Evolutionary conservation across 2,888 invertebrate genomes (phyloP).

Genomic region (Ophioninae sp.): DNA sequence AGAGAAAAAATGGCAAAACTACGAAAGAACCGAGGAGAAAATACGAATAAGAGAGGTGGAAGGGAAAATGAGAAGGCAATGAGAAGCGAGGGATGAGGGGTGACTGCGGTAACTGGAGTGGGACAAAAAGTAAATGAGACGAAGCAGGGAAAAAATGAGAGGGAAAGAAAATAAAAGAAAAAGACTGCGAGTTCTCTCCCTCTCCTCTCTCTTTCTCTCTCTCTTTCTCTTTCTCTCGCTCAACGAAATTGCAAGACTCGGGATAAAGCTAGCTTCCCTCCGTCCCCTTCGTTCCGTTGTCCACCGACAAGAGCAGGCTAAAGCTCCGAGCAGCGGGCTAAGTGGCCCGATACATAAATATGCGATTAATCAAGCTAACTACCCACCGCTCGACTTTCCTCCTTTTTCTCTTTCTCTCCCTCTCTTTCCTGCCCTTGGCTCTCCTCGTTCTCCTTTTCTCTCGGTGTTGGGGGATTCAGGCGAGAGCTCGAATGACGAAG

Average conservation of each 20-base stretch:
- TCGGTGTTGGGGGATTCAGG: slow-evolving; percentile 41
- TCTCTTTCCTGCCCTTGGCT: slow-evolving; percentile 14
- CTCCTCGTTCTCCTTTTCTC: slow-evolving; percentile 51
- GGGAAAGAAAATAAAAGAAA: slow-evolving; percentile 23
- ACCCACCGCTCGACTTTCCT: slow-evolving; percentile 70
- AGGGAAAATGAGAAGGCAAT: slow-evolving; percentile 41
- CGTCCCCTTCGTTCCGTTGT: slow-evolving; percentile 29
- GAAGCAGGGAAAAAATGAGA: slow-evolving; percentile 49
- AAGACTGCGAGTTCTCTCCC: slow-evolving; percentile 16
- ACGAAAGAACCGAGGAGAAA: slow-evolving; percentile 17
- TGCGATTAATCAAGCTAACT: slow-evolving; percentile 79
- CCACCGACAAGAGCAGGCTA: slow-evolving; percentile 62
- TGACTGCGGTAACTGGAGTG: slow-evolving; percentile 60
- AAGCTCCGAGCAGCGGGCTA: slow-evolving; percentile 71
- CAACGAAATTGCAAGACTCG: slow-evolving; percentile 41
- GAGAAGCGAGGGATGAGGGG: slow-evolving; percentile 51
- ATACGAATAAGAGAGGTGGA: slow-evolving; percentile 31
- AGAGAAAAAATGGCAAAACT: slow-evolving; percentile 36
- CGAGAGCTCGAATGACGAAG: slow-evolving; percentile 43
- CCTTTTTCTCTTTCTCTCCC: slow-evolving; percentile 57
- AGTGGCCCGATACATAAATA: slow-evolving; percentile 79
- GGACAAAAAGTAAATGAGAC: slow-evolving; percentile 61
- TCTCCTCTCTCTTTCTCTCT: slow-evolving; percentile 40
- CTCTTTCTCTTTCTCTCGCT: slow-evolving; percentile 20
- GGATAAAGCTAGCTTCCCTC: slow-evolving; percentile 58